Evolutionary conservation across 37 sponge, comb jelly and placozoan genomes (phyloP).

Genomic region (Hexactinellida sp.): DNA sequence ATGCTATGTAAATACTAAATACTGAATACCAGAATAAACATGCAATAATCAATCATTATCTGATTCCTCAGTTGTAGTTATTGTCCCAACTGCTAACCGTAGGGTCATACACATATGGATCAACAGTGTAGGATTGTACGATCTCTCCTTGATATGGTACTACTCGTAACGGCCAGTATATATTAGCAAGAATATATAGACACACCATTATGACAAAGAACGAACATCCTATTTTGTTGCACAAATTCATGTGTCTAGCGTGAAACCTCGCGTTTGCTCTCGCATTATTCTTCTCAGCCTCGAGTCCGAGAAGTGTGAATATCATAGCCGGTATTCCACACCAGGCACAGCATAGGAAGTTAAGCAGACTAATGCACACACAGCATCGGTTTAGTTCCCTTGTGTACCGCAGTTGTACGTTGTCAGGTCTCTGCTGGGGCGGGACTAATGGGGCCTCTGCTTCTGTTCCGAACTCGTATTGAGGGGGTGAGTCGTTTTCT

Average conservation of each 20-base stretch:
- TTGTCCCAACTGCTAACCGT: too few species aligned
- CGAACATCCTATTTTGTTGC: background rate
- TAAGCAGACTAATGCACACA: background rate
- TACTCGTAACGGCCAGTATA: too few species aligned
- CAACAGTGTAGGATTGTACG: too few species aligned
- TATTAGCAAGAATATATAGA: too few species aligned
- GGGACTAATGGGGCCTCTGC: background rate
- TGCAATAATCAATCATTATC: too few species aligned
- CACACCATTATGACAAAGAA: too few species aligned
- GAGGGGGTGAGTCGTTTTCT: background rate
- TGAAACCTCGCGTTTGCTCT: background rate
- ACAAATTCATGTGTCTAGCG: background rate
- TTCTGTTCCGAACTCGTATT: background rate
- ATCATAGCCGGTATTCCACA: background rate
- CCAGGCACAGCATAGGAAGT: background rate
- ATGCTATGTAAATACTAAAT: too few species aligned
- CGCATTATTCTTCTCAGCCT: background rate
- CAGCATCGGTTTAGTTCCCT: background rate
- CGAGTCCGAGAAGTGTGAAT: background rate
- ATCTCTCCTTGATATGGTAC: too few species aligned
- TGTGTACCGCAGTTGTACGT: background rate
- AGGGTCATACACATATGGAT: too few species aligned
- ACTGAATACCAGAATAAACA: too few species aligned
- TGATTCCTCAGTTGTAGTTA: too few species aligned
- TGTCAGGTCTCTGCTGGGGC: too few species aligned